Evolutionary conservation across 2,888 invertebrate species (phyloP), one percentile per base, ranked within the genome.

Genomic region (Drosophila tripunctata): DNA sequence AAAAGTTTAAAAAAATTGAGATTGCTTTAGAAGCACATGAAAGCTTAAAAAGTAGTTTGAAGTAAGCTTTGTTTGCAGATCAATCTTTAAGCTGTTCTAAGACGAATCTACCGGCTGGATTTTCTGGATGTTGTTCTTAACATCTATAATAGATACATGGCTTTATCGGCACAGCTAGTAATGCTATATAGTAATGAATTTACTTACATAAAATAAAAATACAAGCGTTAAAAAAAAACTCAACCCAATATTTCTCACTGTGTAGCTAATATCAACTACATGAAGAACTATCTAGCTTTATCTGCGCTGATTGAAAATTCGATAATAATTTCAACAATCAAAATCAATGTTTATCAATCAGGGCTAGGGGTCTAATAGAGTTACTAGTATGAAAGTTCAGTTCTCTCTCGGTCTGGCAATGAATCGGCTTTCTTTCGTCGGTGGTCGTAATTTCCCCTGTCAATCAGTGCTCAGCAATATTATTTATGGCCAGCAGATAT

Each of bases 391-490:
- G 15, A 36, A 47, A 47, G 27, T 27, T 27, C 27, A 31, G 12
- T 31, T 4, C 2, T 10, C 3, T 33, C 4, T 14, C 35, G 14
- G 35, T 41, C 22, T 35, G 35, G 15, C 45, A 14, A n/a, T 38
- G 12, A 24, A 33, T 33, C 17, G 52, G 38, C n/a, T 55, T 38
- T 19, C n/a, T n/a, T n/a, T n/a, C n/a, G 38, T 1, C 24, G 36
- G 33, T 3, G 19, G 14, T 45, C 6, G 45, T 31, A 56, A 61
- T 67, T 60, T 63, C 51, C 31, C 61, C 35, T 67, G 87, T 78
- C 80, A 80, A 74, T 81, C 82, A 80, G 56, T 54, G 35, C 50
- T 60, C 41, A 19, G 38, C 38, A 54, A 62, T 44, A 58, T 54
- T 36, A 69, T 72, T 66, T 68, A 72, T 24, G 31, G 10, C 22